Base-by-base conservation (phyloP, 2,797 vertebrate species). In the Pseudochirops cupreus region DNA sequence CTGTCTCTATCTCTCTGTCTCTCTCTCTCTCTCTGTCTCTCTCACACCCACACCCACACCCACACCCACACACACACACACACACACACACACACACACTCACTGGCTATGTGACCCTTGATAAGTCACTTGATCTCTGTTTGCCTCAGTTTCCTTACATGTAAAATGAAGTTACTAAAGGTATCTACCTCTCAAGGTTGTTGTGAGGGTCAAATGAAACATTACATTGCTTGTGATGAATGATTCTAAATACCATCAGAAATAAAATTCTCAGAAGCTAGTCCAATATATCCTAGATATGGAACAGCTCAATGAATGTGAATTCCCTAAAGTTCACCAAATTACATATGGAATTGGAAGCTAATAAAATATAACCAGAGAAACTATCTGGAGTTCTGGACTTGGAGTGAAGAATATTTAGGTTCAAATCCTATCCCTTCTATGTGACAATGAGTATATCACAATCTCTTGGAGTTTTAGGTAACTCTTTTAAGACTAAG, bases 211-310 rank as follows among this genome's bases (percentile, higher is more conserved):
- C 94, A 7, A 67, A 91, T n/a, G 31, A 95, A 46, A 74, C 57
- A 94, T 96, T 96, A 87, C 28, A 24, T 92, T 74, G 33, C 14
- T 91, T 58, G 18, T 95, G 91, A 96, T 74, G 16, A 92, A 92
- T 93, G 92, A 91, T 91, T 50, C 90, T 91, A n/a, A 95, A 95
- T 94, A 95, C 57, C 31, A 94, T 92, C 52, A 58, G 28, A 96
- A 92, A 89, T 55, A n/a, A 91, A 94, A 59, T 92, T 90, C 93
- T 93, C 24, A 90, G 53, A 94, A 95, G 59, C 74, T 4, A 0
- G 14, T 57, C 87, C 59, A 74, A 74, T 92, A 33, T 91, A 82
- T 82, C 91, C 90, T 92, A 62, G 12, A 62, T 11, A 62, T 33
- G 29, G 59, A 62, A 0, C 12, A 62, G 12, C 4, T 62, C 12